Evolutionary conservation across 2,113 vertebrate genomes (phyloP).

Genomic region (Cromileptes altivelis): DNA sequence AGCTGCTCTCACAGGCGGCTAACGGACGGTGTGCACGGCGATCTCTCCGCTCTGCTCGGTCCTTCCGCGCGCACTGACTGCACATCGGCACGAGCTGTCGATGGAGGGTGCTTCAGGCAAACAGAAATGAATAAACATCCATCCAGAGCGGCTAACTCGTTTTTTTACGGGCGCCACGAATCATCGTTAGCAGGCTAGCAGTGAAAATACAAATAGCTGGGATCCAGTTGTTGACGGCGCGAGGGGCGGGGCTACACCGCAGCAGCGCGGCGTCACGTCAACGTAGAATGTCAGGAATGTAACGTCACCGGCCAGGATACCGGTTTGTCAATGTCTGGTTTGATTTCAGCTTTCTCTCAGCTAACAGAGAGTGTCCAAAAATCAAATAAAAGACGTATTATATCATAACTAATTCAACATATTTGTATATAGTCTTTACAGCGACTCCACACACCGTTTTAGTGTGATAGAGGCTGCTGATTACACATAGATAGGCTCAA

Average conservation of each 20-base stretch:
- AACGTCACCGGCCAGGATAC: slow-evolving; percentile 10
- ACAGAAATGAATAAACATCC: not conserved
- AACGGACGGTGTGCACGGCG: slow-evolving; percentile 49
- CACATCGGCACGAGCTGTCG: slow-evolving; percentile 48
- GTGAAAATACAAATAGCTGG: slow-evolving; percentile 71
- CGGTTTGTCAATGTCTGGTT: not conserved
- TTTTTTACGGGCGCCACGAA: slow-evolving; percentile 10
- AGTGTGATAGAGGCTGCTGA: not conserved
- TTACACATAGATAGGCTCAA: not conserved
- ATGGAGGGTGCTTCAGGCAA: not conserved
- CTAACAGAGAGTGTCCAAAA: not conserved
- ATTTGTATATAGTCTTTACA: not conserved
- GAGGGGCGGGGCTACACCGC: slow-evolving; percentile 63
- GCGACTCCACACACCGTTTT: not conserved
- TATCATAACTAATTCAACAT: not conserved
- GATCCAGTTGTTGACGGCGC: slow-evolving; percentile 78
- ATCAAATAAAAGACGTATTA: fast-evolving
- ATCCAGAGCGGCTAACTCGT: not conserved
- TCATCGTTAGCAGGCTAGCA: slow-evolving; percentile 59
- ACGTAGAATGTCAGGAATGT: slow-evolving; percentile 52
- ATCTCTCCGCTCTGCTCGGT: slow-evolving; percentile 52
- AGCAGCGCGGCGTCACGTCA: slow-evolving; percentile 18
- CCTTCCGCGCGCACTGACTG: slow-evolving; percentile 35
- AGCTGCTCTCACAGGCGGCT: slow-evolving; percentile 65
- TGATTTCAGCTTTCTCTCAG: not conserved